phyloP scores from a whole-genome alignment of 2,797 vertebrate genomes.

The Aldrovandia affinis region DNA sequence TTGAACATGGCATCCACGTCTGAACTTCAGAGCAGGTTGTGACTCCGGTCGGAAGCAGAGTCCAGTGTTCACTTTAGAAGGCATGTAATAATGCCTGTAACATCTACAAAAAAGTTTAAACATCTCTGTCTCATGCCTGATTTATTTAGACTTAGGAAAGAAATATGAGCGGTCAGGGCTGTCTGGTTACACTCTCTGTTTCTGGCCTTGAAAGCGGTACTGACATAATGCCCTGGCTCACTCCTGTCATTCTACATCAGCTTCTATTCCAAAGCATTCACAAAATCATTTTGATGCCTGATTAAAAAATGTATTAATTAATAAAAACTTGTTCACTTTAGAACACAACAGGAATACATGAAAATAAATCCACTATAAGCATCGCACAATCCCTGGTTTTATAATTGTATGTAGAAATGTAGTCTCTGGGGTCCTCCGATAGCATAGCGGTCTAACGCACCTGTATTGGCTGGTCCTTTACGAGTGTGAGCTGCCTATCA shows the following conservation, averaged over 20 bases:
- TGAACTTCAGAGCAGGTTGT: constrained; percentile 44
- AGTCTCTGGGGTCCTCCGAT: no score
- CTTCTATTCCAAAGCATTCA: not conserved
- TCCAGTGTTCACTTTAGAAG: not conserved
- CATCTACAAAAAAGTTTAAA: constrained; percentile 1
- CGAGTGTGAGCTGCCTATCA: no score
- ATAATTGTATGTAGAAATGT: no score
- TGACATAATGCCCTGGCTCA: not conserved
- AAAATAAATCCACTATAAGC: not conserved
- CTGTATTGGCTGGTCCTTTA: no score
- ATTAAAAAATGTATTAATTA: not conserved
- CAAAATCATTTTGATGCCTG: not conserved
- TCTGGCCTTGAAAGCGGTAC: not conserved
- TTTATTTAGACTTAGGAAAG: not conserved
- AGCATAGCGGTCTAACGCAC: no score
- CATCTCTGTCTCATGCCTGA: not conserved
- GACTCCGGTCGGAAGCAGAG: not conserved
- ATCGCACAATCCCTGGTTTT: no score
- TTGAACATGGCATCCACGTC: constrained; percentile 55
- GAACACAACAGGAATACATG: not conserved
- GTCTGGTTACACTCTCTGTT: not conserved
- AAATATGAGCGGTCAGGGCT: not conserved
- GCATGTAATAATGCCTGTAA: not conserved
- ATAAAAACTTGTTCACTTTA: no score
- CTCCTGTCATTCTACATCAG: not conserved